phyloP scores from a whole-genome alignment of 2,888 invertebrate species.

The Andrena hattorfiana region DNA sequence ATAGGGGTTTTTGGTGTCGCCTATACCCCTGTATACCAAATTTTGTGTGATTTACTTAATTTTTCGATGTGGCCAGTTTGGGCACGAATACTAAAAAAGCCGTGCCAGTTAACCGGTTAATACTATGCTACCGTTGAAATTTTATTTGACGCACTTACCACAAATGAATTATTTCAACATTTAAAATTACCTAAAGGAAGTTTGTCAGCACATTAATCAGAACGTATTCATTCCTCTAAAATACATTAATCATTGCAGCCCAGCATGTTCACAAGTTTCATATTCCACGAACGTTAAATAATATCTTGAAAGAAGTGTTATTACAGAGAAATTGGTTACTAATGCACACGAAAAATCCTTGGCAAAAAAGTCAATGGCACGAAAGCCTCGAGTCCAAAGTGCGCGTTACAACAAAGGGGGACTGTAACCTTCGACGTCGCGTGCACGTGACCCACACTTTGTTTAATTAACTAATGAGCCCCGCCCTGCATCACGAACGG shows the following conservation, averaged over 20 bases:
- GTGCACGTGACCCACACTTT: slow-evolving; percentile 66
- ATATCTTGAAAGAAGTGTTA: not conserved
- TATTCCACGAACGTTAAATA: not conserved
- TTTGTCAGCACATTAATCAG: not conserved
- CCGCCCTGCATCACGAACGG: slow-evolving; percentile 71
- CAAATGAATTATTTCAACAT: too few relatives aligned
- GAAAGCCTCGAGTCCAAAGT: not conserved
- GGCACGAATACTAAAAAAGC: too few relatives aligned
- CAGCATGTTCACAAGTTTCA: too few relatives aligned
- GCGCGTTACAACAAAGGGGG: slow-evolving; percentile 24
- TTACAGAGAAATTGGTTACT: not conserved
- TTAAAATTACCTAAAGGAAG: too few relatives aligned
- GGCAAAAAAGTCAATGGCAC: slow-evolving; percentile 12
- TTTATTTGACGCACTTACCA: too few relatives aligned
- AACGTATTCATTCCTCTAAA: not conserved
- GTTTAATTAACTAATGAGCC: slow-evolving; percentile 79
- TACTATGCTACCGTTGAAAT: too few relatives aligned
- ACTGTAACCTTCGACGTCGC: slow-evolving; percentile 56
- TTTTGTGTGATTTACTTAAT: too few relatives aligned
- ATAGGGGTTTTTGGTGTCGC: too few relatives aligned
- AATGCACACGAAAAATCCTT: slow-evolving; percentile 3
- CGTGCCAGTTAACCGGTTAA: too few relatives aligned
- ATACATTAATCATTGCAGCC: too few relatives aligned
- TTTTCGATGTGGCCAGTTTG: too few relatives aligned
- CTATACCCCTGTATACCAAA: too few relatives aligned